Base-by-base conservation (phyloP, 1,140 invertebrate species). In the Ganaspis sp. region DNA sequence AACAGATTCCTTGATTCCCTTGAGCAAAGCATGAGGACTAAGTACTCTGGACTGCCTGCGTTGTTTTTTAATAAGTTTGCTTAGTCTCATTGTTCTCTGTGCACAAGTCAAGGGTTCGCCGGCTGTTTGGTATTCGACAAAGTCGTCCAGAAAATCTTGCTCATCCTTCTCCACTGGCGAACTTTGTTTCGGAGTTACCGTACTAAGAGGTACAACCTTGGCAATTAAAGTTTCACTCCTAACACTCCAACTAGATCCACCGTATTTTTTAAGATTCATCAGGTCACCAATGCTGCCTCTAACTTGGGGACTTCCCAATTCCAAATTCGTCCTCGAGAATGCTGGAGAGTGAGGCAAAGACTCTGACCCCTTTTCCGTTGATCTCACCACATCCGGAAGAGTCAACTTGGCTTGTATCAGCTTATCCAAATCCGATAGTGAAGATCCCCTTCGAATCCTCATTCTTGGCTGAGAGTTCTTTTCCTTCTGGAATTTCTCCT, bases 251-350 rank as follows among this genome's bases (percentile, higher is more conserved):
- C 91, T 93, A 81, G 94, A 95, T 19, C 93, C 93, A 71, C 94
- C 94, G 82, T 94, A 95, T 81, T 93, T 94, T 84, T 94, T 94
- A 80, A 93, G 83, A 86, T 96, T 96, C 95, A 96, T 96, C 80
- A 96, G 87, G 87, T 96, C 95, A 5, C 95, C 95, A 45, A 96
- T 95, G 77, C 94, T 95, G 1, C 94, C 94, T 4, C 92, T 90
- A 1, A 93, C 92, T 49, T 92, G 92, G 1, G 90, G 89, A n/a
- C 92, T 85, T 5, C 79, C 80, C 26, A 87, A 26, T 12, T 88
- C 83, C 9, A 92, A 91, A 78, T 92, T 92, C 5, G 90, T 92
- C 12, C 92, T 86, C 0, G 91, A 92, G 45, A 93, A 75, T 4
- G 92, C 91, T 1, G 92, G 92, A 19, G 92, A 93, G 70, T 93